A percentile compares a stretch with the other conserved stretches of the same genome.
Evolutionary conservation across 2,888 invertebrate genomes (phyloP).

Genomic region (Cryptocephalus moraei): DNA sequence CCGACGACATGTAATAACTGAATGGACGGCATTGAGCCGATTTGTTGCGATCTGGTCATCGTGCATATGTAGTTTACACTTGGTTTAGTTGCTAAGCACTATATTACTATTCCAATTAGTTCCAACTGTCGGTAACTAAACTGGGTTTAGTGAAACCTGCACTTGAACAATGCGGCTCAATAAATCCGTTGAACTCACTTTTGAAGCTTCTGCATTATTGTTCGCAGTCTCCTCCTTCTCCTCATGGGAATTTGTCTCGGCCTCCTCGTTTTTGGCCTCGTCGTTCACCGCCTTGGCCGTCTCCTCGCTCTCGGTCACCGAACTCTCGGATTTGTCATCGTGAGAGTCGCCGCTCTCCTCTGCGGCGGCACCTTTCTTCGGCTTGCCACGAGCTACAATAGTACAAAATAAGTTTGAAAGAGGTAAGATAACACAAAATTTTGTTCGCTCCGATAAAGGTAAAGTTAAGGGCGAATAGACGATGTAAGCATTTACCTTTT

Average conservation of each 20-base stretch:
- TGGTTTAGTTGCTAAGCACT: too few species aligned
- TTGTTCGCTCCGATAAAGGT: too few species aligned
- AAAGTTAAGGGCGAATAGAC: neutral
- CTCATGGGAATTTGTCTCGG: conserved; percentile 28
- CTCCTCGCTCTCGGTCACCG: conserved; percentile 27
- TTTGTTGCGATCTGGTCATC: too few species aligned
- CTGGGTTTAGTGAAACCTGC: too few species aligned
- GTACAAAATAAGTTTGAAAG: neutral
- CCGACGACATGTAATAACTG: too few species aligned
- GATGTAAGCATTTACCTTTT: conserved; percentile 11
- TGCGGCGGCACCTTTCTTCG: conserved; percentile 25
- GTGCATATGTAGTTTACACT: too few species aligned
- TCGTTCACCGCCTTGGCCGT: conserved; percentile 27
- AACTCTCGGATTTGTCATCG: conserved; percentile 30
- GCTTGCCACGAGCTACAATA: conserved; percentile 31
- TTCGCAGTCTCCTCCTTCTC: conserved; percentile 31
- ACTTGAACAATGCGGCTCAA: too few species aligned
- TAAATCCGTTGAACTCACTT: conserved; percentile 8
- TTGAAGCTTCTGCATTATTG: conserved; percentile 29
- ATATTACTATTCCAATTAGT: too few species aligned
- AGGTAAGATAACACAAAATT: neutral
- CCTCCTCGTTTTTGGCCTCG: conserved; percentile 24
- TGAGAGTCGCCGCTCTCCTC: conserved; percentile 32
- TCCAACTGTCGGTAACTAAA: too few species aligned
- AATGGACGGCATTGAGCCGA: too few species aligned